A percentile compares a stretch with the other conserved stretches of the same genome.
phyloP scores from a whole-genome alignment of 2,113 vertebrate species.

The Laticauda colubrina region DNA sequence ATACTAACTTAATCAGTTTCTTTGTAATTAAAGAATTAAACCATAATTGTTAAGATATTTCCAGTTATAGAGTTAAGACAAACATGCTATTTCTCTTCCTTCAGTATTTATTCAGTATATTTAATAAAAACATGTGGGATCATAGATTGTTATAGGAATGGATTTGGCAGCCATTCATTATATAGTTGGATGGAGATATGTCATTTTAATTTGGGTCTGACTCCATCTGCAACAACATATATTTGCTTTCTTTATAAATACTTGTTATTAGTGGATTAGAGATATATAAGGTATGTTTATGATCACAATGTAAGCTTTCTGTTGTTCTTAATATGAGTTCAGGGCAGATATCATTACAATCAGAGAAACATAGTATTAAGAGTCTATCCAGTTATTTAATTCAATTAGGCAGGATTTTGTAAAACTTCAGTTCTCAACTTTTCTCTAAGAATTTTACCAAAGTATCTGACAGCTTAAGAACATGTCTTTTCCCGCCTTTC shows the following conservation, averaged over 20 bases:
- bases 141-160: conserved; percentile 47
- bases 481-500: not conserved
- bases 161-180: conserved; percentile 59
- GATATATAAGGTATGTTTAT: conserved; percentile 51
- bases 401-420: not conserved
- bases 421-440: not conserved
- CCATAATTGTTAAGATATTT: conserved; percentile 1
- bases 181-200: conserved; percentile 58
- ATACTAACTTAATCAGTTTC: conserved; percentile 10
- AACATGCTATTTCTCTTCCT: conserved; percentile 33
- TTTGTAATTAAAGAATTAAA: conserved; percentile 26
- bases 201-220: conserved; percentile 53
- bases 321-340: not conserved
- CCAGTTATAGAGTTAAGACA: conserved; percentile 26
- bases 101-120: conserved; percentile 44
- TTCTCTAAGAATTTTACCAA: not conserved
- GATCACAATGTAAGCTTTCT: conserved; percentile 25
- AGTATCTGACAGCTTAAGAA: not conserved
- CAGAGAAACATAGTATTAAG: not conserved
- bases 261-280: conserved; percentile 49
- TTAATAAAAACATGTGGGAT: conserved; percentile 68
- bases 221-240: conserved; percentile 57
- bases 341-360: conserved; percentile 1
- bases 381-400: not conserved
- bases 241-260: conserved; percentile 52